A percentile compares a stretch with the other conserved stretches of the same genome.
Evolutionary conservation across 2,888 invertebrate species (phyloP).

Genomic region (Galeruca laticollis): DNA sequence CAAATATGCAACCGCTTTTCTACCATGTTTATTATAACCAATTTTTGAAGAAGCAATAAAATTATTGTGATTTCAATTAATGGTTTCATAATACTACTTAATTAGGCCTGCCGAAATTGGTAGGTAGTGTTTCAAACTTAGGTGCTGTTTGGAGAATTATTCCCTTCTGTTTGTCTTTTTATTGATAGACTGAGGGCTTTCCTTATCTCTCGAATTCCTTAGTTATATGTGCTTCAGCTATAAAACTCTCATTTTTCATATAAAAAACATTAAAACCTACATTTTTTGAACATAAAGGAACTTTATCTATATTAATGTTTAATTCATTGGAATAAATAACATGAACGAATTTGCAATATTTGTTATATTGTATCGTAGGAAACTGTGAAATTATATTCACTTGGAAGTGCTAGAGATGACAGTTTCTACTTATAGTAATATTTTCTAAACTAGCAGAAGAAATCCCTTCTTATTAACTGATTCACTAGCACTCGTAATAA

Average conservation of each 20-base stretch:
- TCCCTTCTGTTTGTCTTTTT: constrained; percentile 40
- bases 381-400: too few species aligned
- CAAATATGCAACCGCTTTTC: neutral
- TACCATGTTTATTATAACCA: neutral
- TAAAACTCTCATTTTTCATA: neutral
- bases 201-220: constrained; percentile 63
- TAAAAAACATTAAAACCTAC: constrained; percentile 2
- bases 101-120: neutral
- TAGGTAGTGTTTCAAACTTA: constrained; percentile 11
- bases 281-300: neutral
- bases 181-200: constrained; percentile 65
- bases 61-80: neutral
- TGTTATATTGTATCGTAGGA: too few species aligned
- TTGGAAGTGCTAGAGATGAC: too few species aligned
- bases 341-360: too few species aligned
- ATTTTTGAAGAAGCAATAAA: neutral
- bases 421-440: too few species aligned
- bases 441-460: too few species aligned
- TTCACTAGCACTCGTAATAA: too few species aligned
- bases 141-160: constrained; percentile 54
- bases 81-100: neutral
- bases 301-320: too few species aligned
- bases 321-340: too few species aligned
- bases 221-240: constrained; percentile 45
- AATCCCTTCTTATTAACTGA: too few species aligned